Percentiles rank a stretch among this genome's conserved stretches.
phyloP scores from a whole-genome alignment of 2,888 invertebrate species.

The Homarus gammarus region DNA sequence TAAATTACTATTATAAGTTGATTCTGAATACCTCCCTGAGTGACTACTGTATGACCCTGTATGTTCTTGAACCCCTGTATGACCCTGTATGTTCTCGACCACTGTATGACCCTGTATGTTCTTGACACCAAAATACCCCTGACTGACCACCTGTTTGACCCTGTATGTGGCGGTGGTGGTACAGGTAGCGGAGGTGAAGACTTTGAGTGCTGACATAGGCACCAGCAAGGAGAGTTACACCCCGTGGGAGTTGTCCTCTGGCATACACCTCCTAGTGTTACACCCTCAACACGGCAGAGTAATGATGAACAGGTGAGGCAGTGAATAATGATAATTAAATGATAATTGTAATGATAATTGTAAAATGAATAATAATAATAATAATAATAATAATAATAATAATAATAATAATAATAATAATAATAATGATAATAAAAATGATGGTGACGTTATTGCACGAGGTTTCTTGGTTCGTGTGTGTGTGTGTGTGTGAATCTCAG shows the following conservation, averaged over 20 bases:
- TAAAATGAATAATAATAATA: too few species aligned
- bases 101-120: not conserved
- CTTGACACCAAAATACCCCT: not conserved
- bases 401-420: too few species aligned
- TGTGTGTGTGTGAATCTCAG: not conserved
- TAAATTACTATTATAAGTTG: too few species aligned
- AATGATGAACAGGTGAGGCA: slow-evolving; percentile 8
- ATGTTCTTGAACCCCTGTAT: too few species aligned
- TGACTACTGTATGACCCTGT: too few species aligned
- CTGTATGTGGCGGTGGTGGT: not conserved
- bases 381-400: too few species aligned
- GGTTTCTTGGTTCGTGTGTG: too few species aligned
- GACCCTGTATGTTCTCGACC: not conserved
- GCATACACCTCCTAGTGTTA: slow-evolving; percentile 44
- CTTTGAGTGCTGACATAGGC: not conserved
- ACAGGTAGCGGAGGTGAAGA: slow-evolving; percentile 34
- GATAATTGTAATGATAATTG: too few species aligned
- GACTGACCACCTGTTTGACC: not conserved
- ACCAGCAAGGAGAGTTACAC: slow-evolving; percentile 11
- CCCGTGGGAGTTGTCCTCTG: slow-evolving; percentile 46
- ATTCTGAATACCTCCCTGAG: too few species aligned
- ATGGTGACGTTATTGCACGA: too few species aligned
- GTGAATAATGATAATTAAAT: slow-evolving; percentile 3
- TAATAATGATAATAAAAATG: too few species aligned
- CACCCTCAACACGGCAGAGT: slow-evolving; percentile 32